phyloP scores from a whole-genome alignment of 1,140 invertebrate species.

The Acyrthosiphon pisum region DNA sequence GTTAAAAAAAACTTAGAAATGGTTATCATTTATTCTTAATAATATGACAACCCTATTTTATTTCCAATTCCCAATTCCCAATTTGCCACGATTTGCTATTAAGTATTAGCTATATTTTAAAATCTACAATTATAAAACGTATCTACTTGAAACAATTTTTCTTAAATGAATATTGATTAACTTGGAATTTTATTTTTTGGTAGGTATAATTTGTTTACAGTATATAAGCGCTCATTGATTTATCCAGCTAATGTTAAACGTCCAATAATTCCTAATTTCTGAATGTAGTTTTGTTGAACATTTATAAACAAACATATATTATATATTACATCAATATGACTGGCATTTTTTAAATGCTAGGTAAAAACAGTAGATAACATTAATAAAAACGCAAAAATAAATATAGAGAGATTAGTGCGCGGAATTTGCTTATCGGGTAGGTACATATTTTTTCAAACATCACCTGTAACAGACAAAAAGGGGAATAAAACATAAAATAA shows the following conservation, averaged over 20 bases:
- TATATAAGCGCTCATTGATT: too few relatives aligned
- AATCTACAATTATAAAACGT: background rate
- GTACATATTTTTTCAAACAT: background rate
- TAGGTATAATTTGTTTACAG: background rate
- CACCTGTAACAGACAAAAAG: background rate
- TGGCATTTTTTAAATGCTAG: background rate
- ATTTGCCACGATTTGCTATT: background rate
- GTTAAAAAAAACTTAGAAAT: background rate
- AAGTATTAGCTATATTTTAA: background rate
- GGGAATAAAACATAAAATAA: background rate
- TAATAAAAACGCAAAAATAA: background rate
- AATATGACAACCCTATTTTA: background rate
- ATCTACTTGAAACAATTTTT: background rate
- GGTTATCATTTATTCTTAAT: background rate
- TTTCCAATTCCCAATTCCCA: background rate
- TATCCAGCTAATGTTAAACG: background rate
- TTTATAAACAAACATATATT: background rate
- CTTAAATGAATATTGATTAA: background rate
- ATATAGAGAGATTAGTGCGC: background rate
- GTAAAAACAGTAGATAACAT: background rate
- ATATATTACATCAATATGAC: background rate
- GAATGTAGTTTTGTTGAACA: background rate
- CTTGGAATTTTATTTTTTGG: background rate
- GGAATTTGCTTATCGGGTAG: background rate
- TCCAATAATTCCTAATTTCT: background rate